Evolutionary conservation across 2,113 vertebrate genomes (phyloP).

Genomic region (Philantomba maxwellii): DNA sequence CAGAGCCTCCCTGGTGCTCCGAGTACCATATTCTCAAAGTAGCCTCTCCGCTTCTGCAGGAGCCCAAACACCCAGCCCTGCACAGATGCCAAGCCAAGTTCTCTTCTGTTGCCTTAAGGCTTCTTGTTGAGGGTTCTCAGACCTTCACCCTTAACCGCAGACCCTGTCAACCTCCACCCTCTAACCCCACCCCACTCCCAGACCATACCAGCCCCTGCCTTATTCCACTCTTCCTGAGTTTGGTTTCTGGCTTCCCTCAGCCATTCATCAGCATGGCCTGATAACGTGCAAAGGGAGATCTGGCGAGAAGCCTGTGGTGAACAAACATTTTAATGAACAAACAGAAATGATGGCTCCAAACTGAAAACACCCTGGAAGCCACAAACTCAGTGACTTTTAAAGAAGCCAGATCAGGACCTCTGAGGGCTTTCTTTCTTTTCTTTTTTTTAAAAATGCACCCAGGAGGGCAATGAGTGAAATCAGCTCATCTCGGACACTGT

Average conservation of each 20-base stretch:
- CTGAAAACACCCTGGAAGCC: constrained; percentile 22
- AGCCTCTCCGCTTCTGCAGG: neutral
- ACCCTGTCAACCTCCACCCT: neutral
- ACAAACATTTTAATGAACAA: constrained; percentile 8
- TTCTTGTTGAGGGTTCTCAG: neutral
- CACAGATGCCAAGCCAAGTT: neutral
- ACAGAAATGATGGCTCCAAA: constrained; percentile 40
- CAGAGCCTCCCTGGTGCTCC: neutral
- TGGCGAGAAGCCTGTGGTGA: neutral
- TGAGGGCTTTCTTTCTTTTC: neutral
- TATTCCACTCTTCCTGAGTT: neutral
- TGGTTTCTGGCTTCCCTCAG: neutral
- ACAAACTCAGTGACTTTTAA: constrained; percentile 20
- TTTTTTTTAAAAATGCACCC: neutral
- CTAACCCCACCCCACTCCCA: neutral
- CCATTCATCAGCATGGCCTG: neutral
- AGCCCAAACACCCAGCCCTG: neutral
- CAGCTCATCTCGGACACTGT: neutral
- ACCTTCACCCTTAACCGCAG: neutral
- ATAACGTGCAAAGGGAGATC: neutral
- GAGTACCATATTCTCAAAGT: neutral
- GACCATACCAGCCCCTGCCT: neutral
- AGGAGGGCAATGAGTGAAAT: neutral
- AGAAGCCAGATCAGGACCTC: constrained; percentile 11
- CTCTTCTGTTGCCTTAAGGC: neutral